These are phyloP conservation scores for Galeopsomyia nigrocyanea DNA, from an alignment of 2,888 invertebrate genomes.

Conservation along the genomic window DNA sequence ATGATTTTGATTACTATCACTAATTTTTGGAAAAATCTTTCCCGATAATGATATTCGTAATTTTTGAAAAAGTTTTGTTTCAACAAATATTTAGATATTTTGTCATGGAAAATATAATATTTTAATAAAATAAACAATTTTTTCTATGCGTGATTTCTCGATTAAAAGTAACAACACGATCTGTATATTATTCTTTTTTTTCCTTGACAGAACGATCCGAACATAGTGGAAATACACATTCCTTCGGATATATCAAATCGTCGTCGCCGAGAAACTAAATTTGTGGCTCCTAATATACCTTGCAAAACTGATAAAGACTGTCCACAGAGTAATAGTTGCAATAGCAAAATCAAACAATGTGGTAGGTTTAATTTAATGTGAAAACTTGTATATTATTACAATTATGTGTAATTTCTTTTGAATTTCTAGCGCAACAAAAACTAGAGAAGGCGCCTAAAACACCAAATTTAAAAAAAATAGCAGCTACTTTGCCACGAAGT, in stretches of 20 bases:
- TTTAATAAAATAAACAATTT: background rate
- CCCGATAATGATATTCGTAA: background rate
- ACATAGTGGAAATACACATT: slow-evolving; percentile 54
- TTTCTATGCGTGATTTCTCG: too few relatives aligned
- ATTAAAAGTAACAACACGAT: background rate
- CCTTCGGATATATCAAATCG: slow-evolving; percentile 51
- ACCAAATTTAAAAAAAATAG: too few relatives aligned
- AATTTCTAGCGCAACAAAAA: too few relatives aligned
- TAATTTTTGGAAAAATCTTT: slow-evolving; percentile 1
- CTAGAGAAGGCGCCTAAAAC: too few relatives aligned
- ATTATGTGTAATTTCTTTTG: too few relatives aligned
- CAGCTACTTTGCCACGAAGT: too few relatives aligned
- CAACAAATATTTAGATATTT: too few relatives aligned
- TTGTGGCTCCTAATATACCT: background rate
- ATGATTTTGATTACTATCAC: too few relatives aligned
- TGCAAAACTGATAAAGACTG: slow-evolving; percentile 53
- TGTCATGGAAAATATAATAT: too few relatives aligned
- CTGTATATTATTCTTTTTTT: too few relatives aligned
- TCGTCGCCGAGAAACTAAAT: slow-evolving; percentile 36
- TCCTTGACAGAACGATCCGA: slow-evolving; percentile 46
- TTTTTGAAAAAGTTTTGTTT: background rate
- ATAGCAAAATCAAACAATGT: slow-evolving; percentile 19
- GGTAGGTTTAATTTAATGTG: slow-evolving; percentile 5
- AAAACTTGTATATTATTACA: background rate
- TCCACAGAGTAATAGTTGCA: slow-evolving; percentile 42